Evolutionary conservation across 2,113 vertebrate species (phyloP).

Genomic region (Lasiurus cinereus): DNA sequence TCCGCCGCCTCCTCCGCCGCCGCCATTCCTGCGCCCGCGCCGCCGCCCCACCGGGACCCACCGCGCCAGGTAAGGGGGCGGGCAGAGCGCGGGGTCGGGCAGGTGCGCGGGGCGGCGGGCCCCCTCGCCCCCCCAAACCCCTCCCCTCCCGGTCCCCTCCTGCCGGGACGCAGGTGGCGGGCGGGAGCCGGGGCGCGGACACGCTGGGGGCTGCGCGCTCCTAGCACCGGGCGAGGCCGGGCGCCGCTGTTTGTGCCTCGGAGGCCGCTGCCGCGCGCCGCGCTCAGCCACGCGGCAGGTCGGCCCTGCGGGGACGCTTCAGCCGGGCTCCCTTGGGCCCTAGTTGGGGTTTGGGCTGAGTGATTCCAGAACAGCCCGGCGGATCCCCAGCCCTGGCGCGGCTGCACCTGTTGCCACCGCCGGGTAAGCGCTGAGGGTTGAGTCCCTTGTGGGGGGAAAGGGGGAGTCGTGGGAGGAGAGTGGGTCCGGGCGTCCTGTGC

Average conservation of each 20-base stretch:
- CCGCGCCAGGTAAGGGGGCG: constrained; percentile 72
- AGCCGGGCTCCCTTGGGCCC: background rate
- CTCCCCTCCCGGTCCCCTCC: background rate
- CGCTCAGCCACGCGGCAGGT: constrained; percentile 75
- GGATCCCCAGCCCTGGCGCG: constrained; percentile 5
- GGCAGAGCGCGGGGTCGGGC: constrained; percentile 35
- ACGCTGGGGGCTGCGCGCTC: too few relatives aligned
- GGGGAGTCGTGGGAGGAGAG: background rate
- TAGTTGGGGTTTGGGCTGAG: background rate
- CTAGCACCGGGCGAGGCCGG: too few relatives aligned
- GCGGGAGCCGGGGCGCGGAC: background rate
- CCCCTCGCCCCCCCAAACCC: background rate
- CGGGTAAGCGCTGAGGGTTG: constrained; percentile 28
- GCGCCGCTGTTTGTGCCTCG: background rate
- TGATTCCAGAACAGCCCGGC: constrained; percentile 43
- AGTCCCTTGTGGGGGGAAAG: background rate
- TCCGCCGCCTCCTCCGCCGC: background rate
- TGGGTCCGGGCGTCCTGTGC: background rate
- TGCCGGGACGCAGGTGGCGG: background rate
- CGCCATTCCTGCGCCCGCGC: constrained; percentile 64
- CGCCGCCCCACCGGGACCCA: background rate
- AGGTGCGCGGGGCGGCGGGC: constrained; percentile 58
- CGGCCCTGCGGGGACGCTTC: background rate
- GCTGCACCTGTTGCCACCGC: constrained; percentile 84
- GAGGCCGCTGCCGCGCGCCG: background rate